Conservation (phyloP, 2,797 vertebrate species). For the Erethizon dorsatum region DNA sequence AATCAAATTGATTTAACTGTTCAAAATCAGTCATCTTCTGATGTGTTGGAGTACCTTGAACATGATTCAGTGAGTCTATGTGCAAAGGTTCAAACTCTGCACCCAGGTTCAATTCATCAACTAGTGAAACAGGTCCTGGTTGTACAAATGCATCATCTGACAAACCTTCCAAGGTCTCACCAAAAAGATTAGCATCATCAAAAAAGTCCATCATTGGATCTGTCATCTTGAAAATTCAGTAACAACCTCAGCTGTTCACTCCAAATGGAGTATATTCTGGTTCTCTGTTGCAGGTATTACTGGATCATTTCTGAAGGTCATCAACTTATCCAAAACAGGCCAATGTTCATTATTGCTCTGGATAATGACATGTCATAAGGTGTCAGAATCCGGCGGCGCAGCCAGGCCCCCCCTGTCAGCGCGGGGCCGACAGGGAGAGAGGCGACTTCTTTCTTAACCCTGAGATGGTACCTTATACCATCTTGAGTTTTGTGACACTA, state of each 20-base stretch:
- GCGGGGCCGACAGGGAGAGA: too few relatives aligned
- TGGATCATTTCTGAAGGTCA: constrained; percentile 89
- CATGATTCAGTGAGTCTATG: constrained; percentile 93
- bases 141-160: constrained; percentile 96
- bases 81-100: constrained; percentile 97
- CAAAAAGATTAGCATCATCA: constrained; percentile 97
- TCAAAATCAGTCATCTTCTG: constrained; percentile 94
- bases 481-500: not conserved
- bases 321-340: constrained; percentile 89
- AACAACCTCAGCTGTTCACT: constrained; percentile 86
- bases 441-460: not conserved
- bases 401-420: too few relatives aligned
- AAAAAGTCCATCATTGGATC: constrained; percentile 99
- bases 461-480: not conserved
- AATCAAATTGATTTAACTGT: constrained; percentile 94
- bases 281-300: constrained; percentile 87
- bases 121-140: constrained; percentile 95
- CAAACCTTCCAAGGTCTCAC: constrained; percentile 95
- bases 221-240: constrained; percentile 90
- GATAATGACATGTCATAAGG: constrained; percentile 82
- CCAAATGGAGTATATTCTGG: constrained; percentile 87
- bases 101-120: constrained; percentile 97
- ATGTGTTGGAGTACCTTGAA: constrained; percentile 93
- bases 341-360: constrained; percentile 89
- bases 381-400: constrained; percentile 89